Evolutionary conservation across 1,140 invertebrate genomes (phyloP), one percentile per base, ranked within the genome.

Genomic region (Alviniconcha marisindica): DNA sequence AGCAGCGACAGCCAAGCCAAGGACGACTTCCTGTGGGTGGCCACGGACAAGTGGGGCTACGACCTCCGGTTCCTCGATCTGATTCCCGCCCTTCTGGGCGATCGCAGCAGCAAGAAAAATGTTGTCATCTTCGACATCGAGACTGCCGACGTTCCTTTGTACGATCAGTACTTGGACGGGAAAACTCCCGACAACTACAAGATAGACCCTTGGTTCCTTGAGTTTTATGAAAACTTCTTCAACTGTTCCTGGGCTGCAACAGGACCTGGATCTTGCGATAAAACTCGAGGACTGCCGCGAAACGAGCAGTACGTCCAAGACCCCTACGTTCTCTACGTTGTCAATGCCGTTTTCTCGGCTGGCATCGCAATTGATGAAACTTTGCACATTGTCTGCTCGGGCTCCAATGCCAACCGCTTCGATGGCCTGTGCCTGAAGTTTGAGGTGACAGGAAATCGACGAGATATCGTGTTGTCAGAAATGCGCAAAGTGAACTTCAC

Each of bases 21-120:
- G 18, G 83, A 85, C 12, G 82, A 86, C 18, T 96, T 96, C 86
- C 94, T 95, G 60, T 97, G 96, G 95, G 94, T 97, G 36, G 96
- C 95, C 1, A 96, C 96, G 82, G 96, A 97, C 89, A 96, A 96
- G 15, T 96, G 96, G 96, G 96, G 96, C 14, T 95, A 95, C 78
- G 95, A 96, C 88, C 93, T 94, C n/a, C 95, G 96, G 83, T 91
- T 96, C 71, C 77, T 87, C n/a, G 44, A 94, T 96, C 0, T 94
- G 95, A 87, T 96, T 2, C 95, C 96, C 86, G 94, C 95, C 5
- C 69, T 91, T 15, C 89, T 92, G 21, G 77, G 74, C 12, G 74
- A 86, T 42, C 78, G 78, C 40, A 42, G 40, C 33, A 48, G 82
- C 85, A 81, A 18, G 56, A 80, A 88, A 14, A 89, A 90, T 10